Evolutionary conservation across 2,888 invertebrate genomes (phyloP).

Genomic region (Cephus rjabovi): DNA sequence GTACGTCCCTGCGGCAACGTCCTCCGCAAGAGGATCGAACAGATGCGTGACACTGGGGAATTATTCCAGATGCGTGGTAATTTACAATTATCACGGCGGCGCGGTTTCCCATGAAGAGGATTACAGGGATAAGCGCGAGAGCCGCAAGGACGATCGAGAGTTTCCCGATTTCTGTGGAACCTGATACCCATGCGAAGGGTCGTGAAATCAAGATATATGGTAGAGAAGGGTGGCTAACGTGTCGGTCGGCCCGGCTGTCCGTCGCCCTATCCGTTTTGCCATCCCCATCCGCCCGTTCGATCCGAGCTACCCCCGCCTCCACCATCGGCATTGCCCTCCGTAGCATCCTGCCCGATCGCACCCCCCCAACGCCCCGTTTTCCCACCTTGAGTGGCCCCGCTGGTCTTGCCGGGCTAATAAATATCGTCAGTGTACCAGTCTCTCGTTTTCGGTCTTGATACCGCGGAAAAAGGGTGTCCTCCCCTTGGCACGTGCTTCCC

Average conservation of each 20-base stretch:
- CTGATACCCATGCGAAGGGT: constrained; percentile 65
- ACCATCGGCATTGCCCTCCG: not conserved
- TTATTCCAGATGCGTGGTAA: constrained; percentile 59
- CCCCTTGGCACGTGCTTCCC: constrained; percentile 45
- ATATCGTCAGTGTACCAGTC: constrained; percentile 41
- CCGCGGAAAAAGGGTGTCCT: constrained; percentile 12
- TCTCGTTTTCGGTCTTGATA: constrained; percentile 27
- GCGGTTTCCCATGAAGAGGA: constrained; percentile 14
- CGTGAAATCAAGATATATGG: constrained; percentile 66
- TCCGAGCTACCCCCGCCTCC: constrained; percentile 2
- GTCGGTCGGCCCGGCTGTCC: constrained; percentile 2
- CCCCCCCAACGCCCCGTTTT: constrained; percentile 2
- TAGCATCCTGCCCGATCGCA: not conserved
- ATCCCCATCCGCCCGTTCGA: constrained; percentile 8
- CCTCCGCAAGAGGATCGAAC: not conserved
- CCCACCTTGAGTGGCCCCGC: not conserved
- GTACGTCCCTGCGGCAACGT: not conserved
- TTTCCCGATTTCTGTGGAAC: constrained; percentile 66
- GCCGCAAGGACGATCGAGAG: constrained; percentile 28
- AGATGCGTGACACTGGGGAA: not conserved
- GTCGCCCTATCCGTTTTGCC: not conserved
- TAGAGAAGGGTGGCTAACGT: constrained; percentile 31
- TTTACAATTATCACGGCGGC: constrained; percentile 57
- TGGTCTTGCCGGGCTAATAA: constrained; percentile 46
- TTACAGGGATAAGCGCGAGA: constrained; percentile 16